A percentile compares a stretch with the other conserved stretches of the same genome.
Conservation (phyloP, 1,140 invertebrate genomes). For the Magallana ariakensis region DNA sequence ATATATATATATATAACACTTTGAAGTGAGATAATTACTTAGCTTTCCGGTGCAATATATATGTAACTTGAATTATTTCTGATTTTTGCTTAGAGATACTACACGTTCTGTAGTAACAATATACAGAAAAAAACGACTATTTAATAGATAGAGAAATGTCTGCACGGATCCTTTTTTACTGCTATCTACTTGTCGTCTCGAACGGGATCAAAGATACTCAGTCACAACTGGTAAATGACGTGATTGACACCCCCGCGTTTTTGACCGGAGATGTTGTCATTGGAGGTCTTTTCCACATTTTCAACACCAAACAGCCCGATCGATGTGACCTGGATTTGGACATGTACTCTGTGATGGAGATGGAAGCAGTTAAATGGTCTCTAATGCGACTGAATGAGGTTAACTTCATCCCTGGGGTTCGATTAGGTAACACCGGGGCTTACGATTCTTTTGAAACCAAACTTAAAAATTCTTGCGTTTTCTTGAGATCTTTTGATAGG, state of each 20-base stretch:
- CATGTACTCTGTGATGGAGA: constrained; percentile 22
- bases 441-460: too few relatives aligned
- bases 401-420: constrained; percentile 8
- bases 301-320: background rate
- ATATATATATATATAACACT: too few relatives aligned
- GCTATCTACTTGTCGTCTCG: background rate
- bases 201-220: background rate
- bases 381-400: background rate
- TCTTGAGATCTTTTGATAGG: too few relatives aligned
- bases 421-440: background rate
- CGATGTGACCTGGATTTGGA: background rate
- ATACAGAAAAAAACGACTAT: too few relatives aligned
- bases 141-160: background rate
- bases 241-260: background rate
- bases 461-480: too few relatives aligned
- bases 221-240: background rate
- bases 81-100: too few relatives aligned
- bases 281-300: constrained; percentile 10
- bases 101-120: too few relatives aligned
- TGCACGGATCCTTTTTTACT: background rate
- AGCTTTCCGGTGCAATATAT: too few relatives aligned
- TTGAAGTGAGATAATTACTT: too few relatives aligned
- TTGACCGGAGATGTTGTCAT: background rate
- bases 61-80: too few relatives aligned
- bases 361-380: constrained; percentile 23